Base-by-base conservation (phyloP, 2,113 vertebrate genomes). In the Glareola pratincola region DNA sequence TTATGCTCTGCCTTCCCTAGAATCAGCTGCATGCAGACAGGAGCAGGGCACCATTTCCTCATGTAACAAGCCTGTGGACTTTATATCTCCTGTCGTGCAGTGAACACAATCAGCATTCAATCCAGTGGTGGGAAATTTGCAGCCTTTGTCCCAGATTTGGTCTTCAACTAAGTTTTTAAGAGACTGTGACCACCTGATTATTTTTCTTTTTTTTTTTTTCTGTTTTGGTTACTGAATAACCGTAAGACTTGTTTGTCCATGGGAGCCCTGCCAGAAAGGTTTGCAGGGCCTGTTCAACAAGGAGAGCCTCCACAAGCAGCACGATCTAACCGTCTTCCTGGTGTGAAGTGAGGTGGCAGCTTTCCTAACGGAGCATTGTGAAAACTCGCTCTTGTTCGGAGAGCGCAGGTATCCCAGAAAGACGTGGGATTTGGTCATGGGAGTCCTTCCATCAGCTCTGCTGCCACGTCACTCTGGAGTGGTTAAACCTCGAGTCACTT, bases 191-290 rank as follows among this genome's bases (percentile, higher is more conserved):
- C 3, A 2, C 71, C 18, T 51, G 79, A 24, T 53, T 53, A 20
- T 19, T 21, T 26, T 64, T 9, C 19, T 39, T 19, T 41, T 21
- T 39, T 45, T 11, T 9, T 69, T 43, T 4, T 54, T 23, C 14
- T n/a, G 34, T 48, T 80, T 85, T 41, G 34, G 88, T 94, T 92
- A 81, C 69, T 92, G 74, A 88, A 14, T 83, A 79, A 86, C 80
- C 51, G 1, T 47, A 14, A 37, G n/a, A 3, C 26, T 14, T 59
- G 18, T 86, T 93, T 82, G 75, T 43, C 83, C 4, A 0, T 5
- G 75, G 84, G 76, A 89, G 54, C 15, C 27, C 71, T 83, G 89
- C 92, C 89, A 83, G 39, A 26, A 30, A 21, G 54, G 30, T 53
- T 64, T 17, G 85, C 51, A 59, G 66, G 72, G 41, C 88, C 77